phyloP scores from a whole-genome alignment of 2,113 vertebrate species.

The Thamnophis sirtalis region DNA sequence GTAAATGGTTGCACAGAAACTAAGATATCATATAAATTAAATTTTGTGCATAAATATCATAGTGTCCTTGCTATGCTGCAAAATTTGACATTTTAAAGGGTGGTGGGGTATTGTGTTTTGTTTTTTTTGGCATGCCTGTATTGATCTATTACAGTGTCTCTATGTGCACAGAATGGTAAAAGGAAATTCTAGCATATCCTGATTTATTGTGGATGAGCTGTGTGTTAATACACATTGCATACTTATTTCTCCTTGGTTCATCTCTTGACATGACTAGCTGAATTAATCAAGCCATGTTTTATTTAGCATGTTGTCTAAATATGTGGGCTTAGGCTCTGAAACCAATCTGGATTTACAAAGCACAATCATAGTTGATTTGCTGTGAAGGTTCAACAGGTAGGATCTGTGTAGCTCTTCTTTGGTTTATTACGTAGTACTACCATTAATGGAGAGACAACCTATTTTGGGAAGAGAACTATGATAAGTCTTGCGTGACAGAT shows the following conservation, averaged over 20 bases:
- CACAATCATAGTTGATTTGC: neutral
- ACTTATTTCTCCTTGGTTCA: neutral
- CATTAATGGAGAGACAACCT: neutral
- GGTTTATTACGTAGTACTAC: neutral
- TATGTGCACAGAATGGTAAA: neutral
- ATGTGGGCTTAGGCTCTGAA: neutral
- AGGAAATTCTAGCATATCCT: neutral
- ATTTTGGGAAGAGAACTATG: neutral
- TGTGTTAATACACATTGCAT: neutral
- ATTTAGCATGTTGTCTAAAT: neutral
- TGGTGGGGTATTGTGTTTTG: no score
- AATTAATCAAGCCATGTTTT: neutral
- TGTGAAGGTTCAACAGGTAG: neutral
- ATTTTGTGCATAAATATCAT: neutral
- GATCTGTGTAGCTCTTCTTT: neutral
- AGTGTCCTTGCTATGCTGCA: neutral
- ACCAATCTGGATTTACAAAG: neutral
- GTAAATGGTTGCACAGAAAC: neutral
- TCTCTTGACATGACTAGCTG: neutral
- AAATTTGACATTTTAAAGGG: neutral
- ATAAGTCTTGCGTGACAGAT: neutral
- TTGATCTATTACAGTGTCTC: neutral
- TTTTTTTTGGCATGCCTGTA: neutral
- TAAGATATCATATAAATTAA: neutral
- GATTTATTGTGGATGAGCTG: neutral